A percentile compares a stretch with the other conserved stretches of the same genome.
phyloP scores from a whole-genome alignment of 2,888 invertebrate genomes.

The Arctia plantaginis region DNA sequence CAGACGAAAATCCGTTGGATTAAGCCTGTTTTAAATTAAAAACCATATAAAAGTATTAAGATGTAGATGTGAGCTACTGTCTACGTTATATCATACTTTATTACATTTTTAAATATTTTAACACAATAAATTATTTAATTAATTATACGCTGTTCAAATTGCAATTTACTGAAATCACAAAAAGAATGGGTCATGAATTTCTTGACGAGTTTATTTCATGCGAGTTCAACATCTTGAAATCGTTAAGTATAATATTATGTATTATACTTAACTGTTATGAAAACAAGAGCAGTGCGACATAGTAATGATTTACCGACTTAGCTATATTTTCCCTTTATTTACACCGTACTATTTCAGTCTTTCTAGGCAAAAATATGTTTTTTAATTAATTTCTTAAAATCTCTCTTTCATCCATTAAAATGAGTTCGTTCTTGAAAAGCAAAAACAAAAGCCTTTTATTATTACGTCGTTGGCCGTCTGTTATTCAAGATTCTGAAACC shows the following conservation, averaged over 20 bases:
- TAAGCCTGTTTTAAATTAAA: not conserved
- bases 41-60: not conserved
- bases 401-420: not conserved
- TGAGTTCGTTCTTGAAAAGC: not conserved
- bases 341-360: not conserved
- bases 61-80: not conserved
- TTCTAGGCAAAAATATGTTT: not conserved
- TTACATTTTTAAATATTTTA: not conserved
- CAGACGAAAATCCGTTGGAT: not conserved
- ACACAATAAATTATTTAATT: not conserved
- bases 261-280: no score
- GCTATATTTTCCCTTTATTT: not conserved
- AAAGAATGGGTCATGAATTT: not conserved
- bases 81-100: not conserved
- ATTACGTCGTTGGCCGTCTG: not conserved
- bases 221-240: not conserved
- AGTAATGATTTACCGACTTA: no score
- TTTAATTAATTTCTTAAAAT: not conserved
- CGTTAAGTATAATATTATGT: no score
- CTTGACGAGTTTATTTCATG: not conserved
- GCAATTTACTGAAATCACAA: not conserved
- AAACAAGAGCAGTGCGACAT: no score
- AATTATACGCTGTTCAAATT: not conserved
- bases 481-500: not conserved
- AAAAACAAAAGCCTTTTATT: not conserved